Percentiles rank a stretch among this genome's conserved stretches.
Conservation (phyloP, 2,113 vertebrate genomes). For the Merops nubicus region DNA sequence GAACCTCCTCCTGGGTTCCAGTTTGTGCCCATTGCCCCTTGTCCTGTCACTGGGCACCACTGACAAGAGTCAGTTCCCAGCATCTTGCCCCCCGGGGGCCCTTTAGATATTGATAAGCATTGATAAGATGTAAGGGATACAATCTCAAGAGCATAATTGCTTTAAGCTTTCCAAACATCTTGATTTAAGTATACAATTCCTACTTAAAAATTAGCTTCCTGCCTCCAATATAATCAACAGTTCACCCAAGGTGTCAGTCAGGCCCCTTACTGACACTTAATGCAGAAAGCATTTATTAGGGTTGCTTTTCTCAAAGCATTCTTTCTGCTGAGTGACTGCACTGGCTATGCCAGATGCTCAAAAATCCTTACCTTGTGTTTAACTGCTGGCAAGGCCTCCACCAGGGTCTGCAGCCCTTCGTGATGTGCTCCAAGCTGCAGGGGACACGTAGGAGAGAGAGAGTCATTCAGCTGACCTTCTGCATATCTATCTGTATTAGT, state of each 20-base stretch:
- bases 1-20: too few relatives aligned
- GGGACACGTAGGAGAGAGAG: neutral
- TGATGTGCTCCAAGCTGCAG: slow-evolving; percentile 88
- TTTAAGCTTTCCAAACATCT: too few relatives aligned
- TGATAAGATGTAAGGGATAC: neutral
- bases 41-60: too few relatives aligned
- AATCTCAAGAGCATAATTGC: neutral
- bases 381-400: slow-evolving; percentile 89
- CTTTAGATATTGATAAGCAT: neutral
- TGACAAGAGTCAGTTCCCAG: neutral
- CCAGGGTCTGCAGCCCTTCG: slow-evolving; percentile 90
- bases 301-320: neutral
- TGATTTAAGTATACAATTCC: neutral
- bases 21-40: too few relatives aligned
- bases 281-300: neutral
- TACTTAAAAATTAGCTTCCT: neutral
- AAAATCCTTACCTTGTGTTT: slow-evolving; percentile 87
- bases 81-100: neutral
- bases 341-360: too few relatives aligned
- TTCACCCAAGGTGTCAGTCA: neutral
- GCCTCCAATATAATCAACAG: neutral
- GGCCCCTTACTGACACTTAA: too few relatives aligned
- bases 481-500: neutral
- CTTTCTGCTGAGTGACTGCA: neutral
- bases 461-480: neutral